Evolutionary conservation across 2,113 vertebrate genomes (phyloP).

Genomic region (Siniperca knerii): DNA sequence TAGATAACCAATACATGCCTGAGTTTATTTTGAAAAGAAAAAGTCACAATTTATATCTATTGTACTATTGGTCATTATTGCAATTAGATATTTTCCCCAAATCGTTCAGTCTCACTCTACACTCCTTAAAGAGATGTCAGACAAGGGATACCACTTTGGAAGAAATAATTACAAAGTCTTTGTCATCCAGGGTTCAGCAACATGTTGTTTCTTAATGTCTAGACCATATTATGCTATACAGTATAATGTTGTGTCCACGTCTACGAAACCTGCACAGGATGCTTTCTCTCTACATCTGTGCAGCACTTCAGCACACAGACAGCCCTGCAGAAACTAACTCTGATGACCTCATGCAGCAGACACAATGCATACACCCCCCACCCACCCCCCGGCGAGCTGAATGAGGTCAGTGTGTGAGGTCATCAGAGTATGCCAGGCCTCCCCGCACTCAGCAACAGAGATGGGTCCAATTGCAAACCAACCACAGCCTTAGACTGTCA

Average conservation of each 20-base stretch:
- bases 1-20: background rate
- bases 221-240: background rate
- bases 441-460: slow-evolving; percentile 42
- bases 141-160: background rate
- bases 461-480: slow-evolving; percentile 35
- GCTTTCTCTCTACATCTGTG: slow-evolving; percentile 35
- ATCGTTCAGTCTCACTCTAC: background rate
- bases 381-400: slow-evolving; percentile 41
- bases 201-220: background rate
- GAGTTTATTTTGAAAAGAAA: background rate
- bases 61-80: too few species aligned
- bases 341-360: slow-evolving; percentile 75
- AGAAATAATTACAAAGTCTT: background rate
- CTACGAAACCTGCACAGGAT: slow-evolving; percentile 16
- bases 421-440: slow-evolving; percentile 64
- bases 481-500: slow-evolving; percentile 46
- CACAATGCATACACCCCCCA: slow-evolving; percentile 54
- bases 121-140: background rate
- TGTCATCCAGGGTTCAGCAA: background rate
- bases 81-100: too few species aligned
- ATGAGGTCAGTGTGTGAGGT: slow-evolving; percentile 79
- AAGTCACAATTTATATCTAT: background rate
- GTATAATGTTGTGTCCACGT: background rate
- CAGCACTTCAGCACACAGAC: slow-evolving; percentile 33
- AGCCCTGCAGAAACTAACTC: slow-evolving; percentile 36